Conservation (phyloP, 1,140 invertebrate species). For the Bathynomus jamesi region DNA sequence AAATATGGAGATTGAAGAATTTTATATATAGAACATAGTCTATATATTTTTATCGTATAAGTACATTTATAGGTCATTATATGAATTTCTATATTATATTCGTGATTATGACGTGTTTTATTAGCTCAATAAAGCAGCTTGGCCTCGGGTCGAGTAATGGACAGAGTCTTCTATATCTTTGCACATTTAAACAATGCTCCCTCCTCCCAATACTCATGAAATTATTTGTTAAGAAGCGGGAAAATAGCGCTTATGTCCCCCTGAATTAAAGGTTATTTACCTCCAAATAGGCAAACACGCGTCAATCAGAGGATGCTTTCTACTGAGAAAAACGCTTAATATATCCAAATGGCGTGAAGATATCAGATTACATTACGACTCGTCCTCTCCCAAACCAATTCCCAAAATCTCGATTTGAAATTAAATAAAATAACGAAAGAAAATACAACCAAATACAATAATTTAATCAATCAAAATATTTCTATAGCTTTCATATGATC, state of each 20-base stretch:
- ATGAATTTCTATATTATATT: neutral
- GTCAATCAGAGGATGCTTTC: too few species aligned
- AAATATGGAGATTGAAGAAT: too few species aligned
- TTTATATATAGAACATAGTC: too few species aligned
- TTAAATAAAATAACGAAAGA: neutral
- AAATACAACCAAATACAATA: neutral
- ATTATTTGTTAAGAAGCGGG: neutral
- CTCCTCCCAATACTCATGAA: neutral
- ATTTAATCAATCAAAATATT: neutral
- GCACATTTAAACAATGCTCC: neutral
- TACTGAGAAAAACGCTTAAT: too few species aligned
- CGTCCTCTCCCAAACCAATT: too few species aligned
- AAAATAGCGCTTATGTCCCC: neutral
- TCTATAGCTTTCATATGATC: neutral
- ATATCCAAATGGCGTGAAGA: too few species aligned
- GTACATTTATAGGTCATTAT: neutral
- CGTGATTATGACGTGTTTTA: neutral
- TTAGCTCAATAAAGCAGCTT: neutral
- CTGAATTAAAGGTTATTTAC: neutral
- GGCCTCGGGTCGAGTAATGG: neutral
- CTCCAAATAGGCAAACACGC: neutral
- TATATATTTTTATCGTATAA: too few species aligned
- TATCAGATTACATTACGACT: too few species aligned
- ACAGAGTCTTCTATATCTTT: neutral
- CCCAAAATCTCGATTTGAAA: neutral